Evolutionary conservation across 2,113 vertebrate genomes (phyloP), one percentile per base, ranked within the genome.

Genomic region (Cephalopholis sonnerati): DNA sequence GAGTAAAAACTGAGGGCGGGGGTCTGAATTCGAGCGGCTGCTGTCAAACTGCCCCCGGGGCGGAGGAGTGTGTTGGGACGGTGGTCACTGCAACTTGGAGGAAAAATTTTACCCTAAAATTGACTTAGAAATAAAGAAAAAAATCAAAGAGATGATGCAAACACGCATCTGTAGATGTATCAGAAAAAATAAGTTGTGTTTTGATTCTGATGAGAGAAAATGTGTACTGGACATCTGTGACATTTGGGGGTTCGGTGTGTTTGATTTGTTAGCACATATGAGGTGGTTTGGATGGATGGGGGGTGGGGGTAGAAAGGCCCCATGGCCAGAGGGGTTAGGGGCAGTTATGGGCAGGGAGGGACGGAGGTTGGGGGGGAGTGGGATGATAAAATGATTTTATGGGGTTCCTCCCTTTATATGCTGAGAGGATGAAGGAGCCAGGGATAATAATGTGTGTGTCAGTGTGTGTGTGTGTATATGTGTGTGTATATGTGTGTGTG

Each of bases 311-410:
- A 77, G 69, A 85, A 83, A 69, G 85, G 61, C 77, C 71, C 70
- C 86, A 81, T 89, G 91, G 82, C 90, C 91, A 90, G 87, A 92
- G 90, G 91, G 88, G 82, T 90, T 85, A 78, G 80, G 85, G 87
- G 70, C 80, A 89, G 76, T 88, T 83, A 64, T 66, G 41, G 53
- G 58, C 54, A 39, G n/a, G 55, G 57, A 22, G 67, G 24, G 44
- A 61, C 8, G 18, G 16, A 12, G 24, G 6, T 44, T 36, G 32
- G n/a, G 16, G 55, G 46, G 25, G 77, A 32, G 63, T 18, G 13
- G 74, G 68, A 50, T 77, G 77, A 86, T 92, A 66, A 85, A 86
- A 81, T 82, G 39, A 76, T 84, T 89, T 79, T 84, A 87, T 90
- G 72, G 74, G 61, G 73, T 61, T 64, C 55, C 65, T 81, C 57